Evolutionary conservation across 2,888 invertebrate genomes (phyloP), one percentile per base, ranked within the genome.

Genomic region (Drosophila subsilvestris): DNA sequence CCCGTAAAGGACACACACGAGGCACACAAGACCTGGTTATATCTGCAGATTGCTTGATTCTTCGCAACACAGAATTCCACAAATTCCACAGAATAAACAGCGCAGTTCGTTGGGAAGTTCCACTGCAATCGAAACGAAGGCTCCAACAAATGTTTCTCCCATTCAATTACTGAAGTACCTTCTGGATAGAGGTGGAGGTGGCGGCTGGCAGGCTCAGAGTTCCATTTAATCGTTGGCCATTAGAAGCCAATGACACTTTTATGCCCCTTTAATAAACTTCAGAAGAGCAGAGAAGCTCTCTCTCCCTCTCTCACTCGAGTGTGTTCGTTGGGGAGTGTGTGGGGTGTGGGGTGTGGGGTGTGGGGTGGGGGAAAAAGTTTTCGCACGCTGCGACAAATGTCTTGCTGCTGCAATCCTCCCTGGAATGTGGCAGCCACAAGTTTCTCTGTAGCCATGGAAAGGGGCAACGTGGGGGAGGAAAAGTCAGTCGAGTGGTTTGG

Each of bases 241-340:
- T 89, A 89, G 79, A 74, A 75, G 79, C 74, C 80, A 85, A 89
- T 77, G 89, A 80, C 88, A 89, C 84, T 89, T 89, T 89, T 89
- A 89, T 84, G 89, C 79, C 82, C 82, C 86, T 87, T 87, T 87
- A 88, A 89, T 89, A 89, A 88, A 89, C 88, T 89, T 77, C 71
- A 79, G 80, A 43, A 50, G 62, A 5, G 14, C 6, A 37, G 1
- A 22, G 22, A 22, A 22, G 4, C 22, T 22, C 12, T 12, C 32
- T 32, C 32, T 12, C 32, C 4, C 4, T 32, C 32, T 5, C 37
- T 2, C 37, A 37, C n/a, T n/a, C 37, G n/a, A n/a, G 37, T 14
- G 37, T 37, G 37, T 32, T 32, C 5, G 32, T 32, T 29, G 10
- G 32, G 1, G 25, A 1, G 5, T 25, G 25, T 25, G n/a, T 20